A percentile compares a stretch with the other conserved stretches of the same genome.
Conservation (phyloP, 2,113 vertebrate species). For the Oryzias javanicus region DNA sequence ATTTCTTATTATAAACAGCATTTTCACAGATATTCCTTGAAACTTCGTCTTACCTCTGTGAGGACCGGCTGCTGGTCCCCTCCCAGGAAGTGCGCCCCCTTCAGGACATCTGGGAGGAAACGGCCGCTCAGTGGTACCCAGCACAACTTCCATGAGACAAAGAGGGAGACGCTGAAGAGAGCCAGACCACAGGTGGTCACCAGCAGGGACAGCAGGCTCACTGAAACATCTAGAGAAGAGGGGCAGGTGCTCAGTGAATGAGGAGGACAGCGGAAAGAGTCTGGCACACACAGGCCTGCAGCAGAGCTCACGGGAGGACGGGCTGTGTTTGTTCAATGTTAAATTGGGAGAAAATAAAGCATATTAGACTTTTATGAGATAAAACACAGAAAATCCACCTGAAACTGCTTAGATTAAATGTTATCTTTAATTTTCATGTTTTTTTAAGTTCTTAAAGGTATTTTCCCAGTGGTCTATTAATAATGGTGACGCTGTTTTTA, state of each 20-base stretch:
- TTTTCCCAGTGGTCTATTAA: too few relatives aligned
- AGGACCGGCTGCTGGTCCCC: slow-evolving; percentile 86
- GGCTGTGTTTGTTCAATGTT: slow-evolving; percentile 17
- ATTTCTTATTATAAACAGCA: too few relatives aligned
- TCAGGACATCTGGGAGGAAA: slow-evolving; percentile 82
- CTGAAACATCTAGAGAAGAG: slow-evolving; percentile 73
- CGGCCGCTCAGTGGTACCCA: slow-evolving; percentile 95
- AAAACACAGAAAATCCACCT: too few relatives aligned
- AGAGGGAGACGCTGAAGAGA: slow-evolving; percentile 94
- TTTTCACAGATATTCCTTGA: too few relatives aligned
- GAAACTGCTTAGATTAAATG: too few relatives aligned
- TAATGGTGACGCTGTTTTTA: too few relatives aligned
- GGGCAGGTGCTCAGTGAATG: slow-evolving; percentile 18
- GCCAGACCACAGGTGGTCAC: slow-evolving; percentile 86
- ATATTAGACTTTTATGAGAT: not conserved
- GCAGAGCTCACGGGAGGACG: slow-evolving; percentile 4
- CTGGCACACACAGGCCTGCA: slow-evolving; percentile 10
- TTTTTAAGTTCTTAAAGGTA: too few relatives aligned
- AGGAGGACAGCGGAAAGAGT: slow-evolving; percentile 6
- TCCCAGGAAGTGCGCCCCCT: slow-evolving; percentile 81
- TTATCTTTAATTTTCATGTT: too few relatives aligned
- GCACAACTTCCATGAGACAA: slow-evolving; percentile 99
- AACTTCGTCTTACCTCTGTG: slow-evolving; percentile 71
- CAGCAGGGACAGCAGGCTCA: slow-evolving; percentile 79
- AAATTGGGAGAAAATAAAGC: slow-evolving; percentile 1